Conservation (phyloP, 2,113 vertebrate species). For the Connochaetes taurinus region DNA sequence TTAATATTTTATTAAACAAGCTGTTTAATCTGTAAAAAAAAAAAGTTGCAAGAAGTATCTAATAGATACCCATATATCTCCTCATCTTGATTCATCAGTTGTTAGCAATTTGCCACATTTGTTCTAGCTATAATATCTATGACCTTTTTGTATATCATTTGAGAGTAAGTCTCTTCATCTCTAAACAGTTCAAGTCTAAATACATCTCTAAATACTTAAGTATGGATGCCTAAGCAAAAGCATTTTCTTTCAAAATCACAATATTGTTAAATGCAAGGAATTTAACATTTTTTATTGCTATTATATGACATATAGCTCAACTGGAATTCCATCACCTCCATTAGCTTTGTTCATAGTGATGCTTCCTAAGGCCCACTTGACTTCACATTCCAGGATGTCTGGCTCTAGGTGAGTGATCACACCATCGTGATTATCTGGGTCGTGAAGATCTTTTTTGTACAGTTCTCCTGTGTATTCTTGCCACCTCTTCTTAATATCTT, state of each 20-base stretch:
- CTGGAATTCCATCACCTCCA: background rate
- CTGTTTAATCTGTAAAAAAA: background rate
- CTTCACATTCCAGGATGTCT: background rate
- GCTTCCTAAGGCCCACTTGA: background rate
- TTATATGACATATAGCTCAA: background rate
- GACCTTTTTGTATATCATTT: background rate
- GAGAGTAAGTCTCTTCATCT: background rate
- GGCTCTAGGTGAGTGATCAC: background rate
- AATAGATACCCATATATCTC: background rate
- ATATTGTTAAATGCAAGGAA: background rate
- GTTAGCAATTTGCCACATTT: background rate
- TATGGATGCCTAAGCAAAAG: background rate
- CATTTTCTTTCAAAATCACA: background rate
- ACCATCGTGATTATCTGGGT: rapidly evolving
- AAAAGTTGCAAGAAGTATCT: background rate
- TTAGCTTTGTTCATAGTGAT: background rate
- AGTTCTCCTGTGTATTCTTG: background rate
- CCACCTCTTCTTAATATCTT: background rate
- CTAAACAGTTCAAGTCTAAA: background rate
- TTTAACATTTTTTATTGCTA: background rate
- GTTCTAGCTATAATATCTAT: background rate
- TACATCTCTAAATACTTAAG: background rate
- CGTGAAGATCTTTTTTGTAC: background rate
- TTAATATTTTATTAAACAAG: background rate
- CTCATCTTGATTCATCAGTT: background rate